A percentile compares a stretch with the other conserved stretches of the same genome.
Conservation (phyloP, 2,888 invertebrate species). For the Anaspis maculata region DNA sequence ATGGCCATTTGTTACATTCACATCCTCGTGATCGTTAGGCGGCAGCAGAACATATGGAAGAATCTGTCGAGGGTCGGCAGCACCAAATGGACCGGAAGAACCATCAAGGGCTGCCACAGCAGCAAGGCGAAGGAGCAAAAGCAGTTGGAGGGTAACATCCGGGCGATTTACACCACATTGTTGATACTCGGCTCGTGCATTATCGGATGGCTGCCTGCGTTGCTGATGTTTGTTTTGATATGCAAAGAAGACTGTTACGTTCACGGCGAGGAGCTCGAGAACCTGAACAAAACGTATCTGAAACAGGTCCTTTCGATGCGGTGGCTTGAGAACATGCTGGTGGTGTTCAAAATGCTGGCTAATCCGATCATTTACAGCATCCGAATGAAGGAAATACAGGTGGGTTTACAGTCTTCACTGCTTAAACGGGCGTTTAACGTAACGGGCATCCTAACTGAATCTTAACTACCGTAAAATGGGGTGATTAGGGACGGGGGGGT, state of each 20-base stretch:
- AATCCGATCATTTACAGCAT: conserved; percentile 61
- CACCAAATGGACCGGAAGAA: conserved; percentile 27
- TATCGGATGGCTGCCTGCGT: conserved; percentile 56
- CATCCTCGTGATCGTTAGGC: conserved; percentile 50
- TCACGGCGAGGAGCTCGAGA: conserved; percentile 20
- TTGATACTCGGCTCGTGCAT: conserved; percentile 53
- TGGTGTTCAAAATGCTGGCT: conserved; percentile 53
- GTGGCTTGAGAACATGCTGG: conserved; percentile 43
- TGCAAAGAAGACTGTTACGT: conserved; percentile 41
- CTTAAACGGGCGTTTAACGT: too few species aligned
- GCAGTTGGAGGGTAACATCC: conserved; percentile 44
- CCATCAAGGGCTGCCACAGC: conserved; percentile 12
- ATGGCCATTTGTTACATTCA: conserved; percentile 54
- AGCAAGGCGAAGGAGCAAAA: conserved; percentile 30
- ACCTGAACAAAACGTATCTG: conserved; percentile 20
- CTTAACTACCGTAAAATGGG: too few species aligned
- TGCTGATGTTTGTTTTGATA: conserved; percentile 48
- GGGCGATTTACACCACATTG: conserved; percentile 54
- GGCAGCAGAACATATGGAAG: conserved; percentile 46
- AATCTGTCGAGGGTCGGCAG: conserved; percentile 40
- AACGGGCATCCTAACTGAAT: too few species aligned
- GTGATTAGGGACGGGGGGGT: too few species aligned
- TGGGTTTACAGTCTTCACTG: conserved; percentile 22
- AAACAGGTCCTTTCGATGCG: conserved; percentile 21
- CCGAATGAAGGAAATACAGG: conserved; percentile 57